Evolutionary conservation across 2,888 invertebrate species (phyloP).

Genomic region (Lymantria dispar): DNA sequence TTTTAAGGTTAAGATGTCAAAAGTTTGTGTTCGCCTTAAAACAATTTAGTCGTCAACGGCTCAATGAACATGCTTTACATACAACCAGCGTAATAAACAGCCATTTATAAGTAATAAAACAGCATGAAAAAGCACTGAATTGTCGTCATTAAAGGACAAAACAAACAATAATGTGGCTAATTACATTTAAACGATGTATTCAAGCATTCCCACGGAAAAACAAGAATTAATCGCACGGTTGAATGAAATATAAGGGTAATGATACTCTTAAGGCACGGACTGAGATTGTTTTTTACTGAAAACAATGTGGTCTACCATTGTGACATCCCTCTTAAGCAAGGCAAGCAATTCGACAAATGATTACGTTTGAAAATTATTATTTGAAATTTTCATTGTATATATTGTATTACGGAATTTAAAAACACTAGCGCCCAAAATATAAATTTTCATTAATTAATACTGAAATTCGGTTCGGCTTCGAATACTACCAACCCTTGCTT

Average conservation of each 20-base stretch:
- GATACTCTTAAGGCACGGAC: conserved; percentile 9
- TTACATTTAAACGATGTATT: conserved; percentile 68
- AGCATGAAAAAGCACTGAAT: conserved; percentile 47
- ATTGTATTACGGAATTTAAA: not conserved
- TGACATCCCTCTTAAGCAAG: conserved; percentile 5
- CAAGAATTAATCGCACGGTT: conserved; percentile 41
- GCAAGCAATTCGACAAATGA: not conserved
- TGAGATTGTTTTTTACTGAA: conserved; percentile 23
- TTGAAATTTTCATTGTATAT: not conserved
- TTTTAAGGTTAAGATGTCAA: not conserved
- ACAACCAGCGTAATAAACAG: conserved; percentile 34
- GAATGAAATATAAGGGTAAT: conserved; percentile 30
- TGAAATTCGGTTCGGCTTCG: too few species aligned
- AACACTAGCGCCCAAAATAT: conserved; percentile 1
- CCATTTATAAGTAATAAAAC: conserved; percentile 45
- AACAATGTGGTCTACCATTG: conserved; percentile 13
- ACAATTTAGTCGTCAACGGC: conserved; percentile 21
- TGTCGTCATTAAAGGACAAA: conserved; percentile 53
- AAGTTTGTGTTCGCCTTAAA: not conserved
- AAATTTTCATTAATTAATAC: too few species aligned
- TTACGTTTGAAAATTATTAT: not conserved
- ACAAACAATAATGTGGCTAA: conserved; percentile 64
- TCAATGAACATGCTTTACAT: conserved; percentile 32
- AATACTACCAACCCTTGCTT: too few species aligned
- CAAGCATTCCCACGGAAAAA: conserved; percentile 52